Evolutionary conservation across 2,888 invertebrate species (phyloP), one percentile per base, ranked within the genome.

Genomic region (Petrophora chlorosata): DNA sequence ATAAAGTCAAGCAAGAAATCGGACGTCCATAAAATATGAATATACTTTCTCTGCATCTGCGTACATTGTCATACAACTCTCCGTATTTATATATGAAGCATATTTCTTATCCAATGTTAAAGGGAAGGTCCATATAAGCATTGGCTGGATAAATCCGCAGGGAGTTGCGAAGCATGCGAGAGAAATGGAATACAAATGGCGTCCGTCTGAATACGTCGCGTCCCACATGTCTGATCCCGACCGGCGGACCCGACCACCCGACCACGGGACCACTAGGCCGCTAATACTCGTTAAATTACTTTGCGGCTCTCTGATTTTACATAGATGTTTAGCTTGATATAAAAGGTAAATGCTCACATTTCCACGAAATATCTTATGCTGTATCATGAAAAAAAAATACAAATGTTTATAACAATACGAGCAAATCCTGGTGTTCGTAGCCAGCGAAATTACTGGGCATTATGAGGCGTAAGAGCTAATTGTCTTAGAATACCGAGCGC

Each of bases 121-220:
- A 47, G 25, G 61, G 67, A 59, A 59, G 65, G 59, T 77, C 77
- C 76, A 69, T 61, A 72, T 58, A 60, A 65, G 34, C 68, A 62
- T 65, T 79, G 75, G 71, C 68, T n/a, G 59, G 56, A 63, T 57
- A 76, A 82, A 81, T 82, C 75, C 72, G 67, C 67, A 75, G 69
- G 76, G 76, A 77, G 81, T 82, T 78, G 70, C 71, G 63, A 65
- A 76, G 72, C 71, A 73, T 75, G 73, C 73, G 70, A 79, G 81
- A 82, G 80, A 81, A 85, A 83, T 80, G 77, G 78, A 76, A 72
- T 76, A 85, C 83, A 84, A 85, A 85, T 84, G 82, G 79, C 80
- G 71, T 76, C 70, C 79, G 78, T 70, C 66, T 72, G 76, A 73
- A 73, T 77, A 72, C 71, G 65, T 67, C 63, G 66, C 67, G 34